Base-by-base conservation (phyloP, 2,113 vertebrate species). In the Myrmecophaga tridactyla region DNA sequence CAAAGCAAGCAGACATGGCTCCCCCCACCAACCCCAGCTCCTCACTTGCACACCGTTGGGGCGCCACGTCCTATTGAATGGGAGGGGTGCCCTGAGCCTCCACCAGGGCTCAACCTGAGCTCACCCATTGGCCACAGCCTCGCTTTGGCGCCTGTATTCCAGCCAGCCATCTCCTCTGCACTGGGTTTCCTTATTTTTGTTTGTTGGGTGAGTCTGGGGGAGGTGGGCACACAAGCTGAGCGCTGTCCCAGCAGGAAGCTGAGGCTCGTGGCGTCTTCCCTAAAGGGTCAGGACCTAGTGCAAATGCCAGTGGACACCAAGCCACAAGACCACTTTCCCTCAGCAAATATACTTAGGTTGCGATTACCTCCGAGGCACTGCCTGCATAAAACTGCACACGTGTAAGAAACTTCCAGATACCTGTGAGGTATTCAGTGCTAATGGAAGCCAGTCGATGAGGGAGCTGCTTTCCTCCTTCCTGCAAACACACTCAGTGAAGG, bases 131-230 rank as follows among this genome's bases (percentile, higher is more conserved):
- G 51, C 51, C 51, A 12, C 51, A 12, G 51, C 23, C 53, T 0
- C 0, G 41, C 7, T 10, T 0, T n/a, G 17, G 73, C 1, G 0
- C 9, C 63, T 25, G 51, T 81, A 0, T 7, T 0, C 0, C 23
- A 7, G 25, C 69, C 34, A 17, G 25, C 21, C 4, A 17, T 81
- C 23, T 27, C 62, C 21, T 31, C 86, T 27, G 11, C 53, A 0
- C 46, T 1, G 15, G 65, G 53, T 10, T 43, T 3, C 76, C 69
- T 18, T 56, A 20, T 23, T 3, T 2, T 51, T 3, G 6, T 29
- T 17, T 1, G 27, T 25, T 1, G 3, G 51, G 6, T 34, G 56
- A 1, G 12, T 43, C 14, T 3, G 1, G 1, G 43, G 70, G 60
- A 29, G 56, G 76, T 3, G 17, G 62, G 17, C 29, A 1, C 23